These are phyloP conservation scores for Lycocerus yunnanus DNA, from an alignment of 2,888 invertebrate species.

Conservation along the genomic window DNA sequence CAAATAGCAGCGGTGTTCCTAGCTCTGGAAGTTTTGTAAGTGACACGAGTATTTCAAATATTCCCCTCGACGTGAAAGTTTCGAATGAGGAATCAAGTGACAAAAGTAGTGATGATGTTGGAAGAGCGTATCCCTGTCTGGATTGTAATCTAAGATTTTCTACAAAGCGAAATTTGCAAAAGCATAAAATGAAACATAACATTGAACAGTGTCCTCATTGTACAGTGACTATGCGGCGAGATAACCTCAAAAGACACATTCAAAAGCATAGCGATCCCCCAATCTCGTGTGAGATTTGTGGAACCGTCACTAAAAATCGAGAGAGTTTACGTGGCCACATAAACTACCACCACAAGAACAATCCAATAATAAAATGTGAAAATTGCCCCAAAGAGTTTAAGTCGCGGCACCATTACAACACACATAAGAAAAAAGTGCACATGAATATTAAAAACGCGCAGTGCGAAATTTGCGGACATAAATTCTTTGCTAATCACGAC, in stretches of 20 bases:
- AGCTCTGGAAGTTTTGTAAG: not conserved
- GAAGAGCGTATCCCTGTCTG: constrained; percentile 13
- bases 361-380: constrained; percentile 44
- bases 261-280: constrained; percentile 42
- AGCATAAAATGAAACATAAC: constrained; percentile 42
- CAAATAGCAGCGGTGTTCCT: not conserved
- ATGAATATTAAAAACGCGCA: constrained; percentile 30
- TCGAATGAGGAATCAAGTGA: not conserved
- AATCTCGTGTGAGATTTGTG: constrained; percentile 48
- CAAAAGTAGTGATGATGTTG: constrained; percentile 4
- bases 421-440: constrained; percentile 46
- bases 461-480: constrained; percentile 24
- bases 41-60: not conserved
- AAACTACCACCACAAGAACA: constrained; percentile 45
- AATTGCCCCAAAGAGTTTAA: constrained; percentile 43
- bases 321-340: constrained; percentile 48
- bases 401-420: constrained; percentile 42
- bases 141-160: constrained; percentile 30
- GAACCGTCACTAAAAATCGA: constrained; percentile 45
- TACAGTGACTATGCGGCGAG: constrained; percentile 39
- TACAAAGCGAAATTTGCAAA: constrained; percentile 22
- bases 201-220: constrained; percentile 45
- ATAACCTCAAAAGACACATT: constrained; percentile 45
- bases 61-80: not conserved
- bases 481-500: constrained; percentile 16